These are phyloP conservation scores for Agrypnia vestita DNA, from an alignment of 1,140 invertebrate species.

Conservation along the genomic window DNA sequence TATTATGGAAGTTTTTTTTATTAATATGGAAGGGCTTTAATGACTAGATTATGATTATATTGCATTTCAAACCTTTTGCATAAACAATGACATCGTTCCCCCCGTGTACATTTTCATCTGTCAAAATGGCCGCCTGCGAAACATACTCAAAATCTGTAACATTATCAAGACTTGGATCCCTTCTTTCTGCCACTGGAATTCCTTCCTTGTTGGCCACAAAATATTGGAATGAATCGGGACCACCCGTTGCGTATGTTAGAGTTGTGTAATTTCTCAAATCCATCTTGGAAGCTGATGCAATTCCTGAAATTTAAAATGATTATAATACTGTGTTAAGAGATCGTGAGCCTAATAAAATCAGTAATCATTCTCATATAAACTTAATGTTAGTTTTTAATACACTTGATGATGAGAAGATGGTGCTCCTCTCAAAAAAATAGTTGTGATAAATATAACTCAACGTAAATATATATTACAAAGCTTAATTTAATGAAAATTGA, in stretches of 20 bases:
- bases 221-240: conserved; percentile 79
- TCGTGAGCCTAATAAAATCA: no score
- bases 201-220: conserved; percentile 65
- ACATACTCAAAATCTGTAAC: conserved; percentile 81
- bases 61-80: conserved; percentile 78
- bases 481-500: no score
- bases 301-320: conserved; percentile 68
- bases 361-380: no score
- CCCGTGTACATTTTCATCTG: conserved; percentile 84
- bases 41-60: no score
- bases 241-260: conserved; percentile 87
- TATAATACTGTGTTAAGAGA: background rate
- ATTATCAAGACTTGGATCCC: conserved; percentile 76
- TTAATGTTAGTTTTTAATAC: no score
- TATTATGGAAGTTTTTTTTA: no score
- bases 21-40: no score
- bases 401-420: no score
- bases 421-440: no score
- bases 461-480: no score
- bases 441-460: no score
- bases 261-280: conserved; percentile 86
- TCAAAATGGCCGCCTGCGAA: conserved; percentile 81
- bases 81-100: conserved; percentile 91
- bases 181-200: conserved; percentile 67
- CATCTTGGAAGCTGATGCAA: conserved; percentile 75